A percentile compares a stretch with the other conserved stretches of the same genome.
Conservation (phyloP, 2,797 vertebrate genomes). For the Helarctos malayanus region DNA sequence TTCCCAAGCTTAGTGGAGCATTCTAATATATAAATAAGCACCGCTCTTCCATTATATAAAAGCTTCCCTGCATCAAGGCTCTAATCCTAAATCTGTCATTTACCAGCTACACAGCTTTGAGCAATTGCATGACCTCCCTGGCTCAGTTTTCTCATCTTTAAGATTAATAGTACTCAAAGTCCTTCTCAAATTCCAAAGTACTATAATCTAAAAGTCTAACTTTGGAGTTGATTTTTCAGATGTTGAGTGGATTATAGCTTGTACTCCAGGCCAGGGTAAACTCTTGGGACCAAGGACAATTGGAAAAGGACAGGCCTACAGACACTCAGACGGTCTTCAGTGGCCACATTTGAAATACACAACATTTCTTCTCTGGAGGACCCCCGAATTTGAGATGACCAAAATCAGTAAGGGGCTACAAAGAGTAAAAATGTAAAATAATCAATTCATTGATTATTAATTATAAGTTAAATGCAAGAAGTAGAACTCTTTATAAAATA, state of each 20-base stretch:
- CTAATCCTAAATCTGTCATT: neutral
- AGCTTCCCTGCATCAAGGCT: neutral
- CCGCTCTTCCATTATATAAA: neutral
- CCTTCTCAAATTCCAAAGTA: neutral
- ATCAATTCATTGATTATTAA: neutral
- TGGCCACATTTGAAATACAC: neutral
- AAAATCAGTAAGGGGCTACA: conserved; percentile 21
- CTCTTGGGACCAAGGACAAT: neutral
- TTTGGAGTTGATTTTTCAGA: neutral
- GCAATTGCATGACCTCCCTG: neutral
- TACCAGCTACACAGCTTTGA: neutral
- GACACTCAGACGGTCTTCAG: neutral
- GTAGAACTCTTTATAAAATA: neutral
- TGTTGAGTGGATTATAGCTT: neutral
- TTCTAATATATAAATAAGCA: neutral
- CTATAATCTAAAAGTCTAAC: neutral
- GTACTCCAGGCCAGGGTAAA: neutral
- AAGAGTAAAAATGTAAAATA: conserved; percentile 17
- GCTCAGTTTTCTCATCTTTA: neutral
- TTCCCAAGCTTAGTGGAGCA: neutral
- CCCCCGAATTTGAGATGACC: neutral
- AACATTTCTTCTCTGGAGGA: neutral
- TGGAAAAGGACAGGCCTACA: neutral
- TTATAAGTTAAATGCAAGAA: conserved; percentile 28
- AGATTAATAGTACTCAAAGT: neutral